Evolutionary conservation across 2,888 invertebrate genomes (phyloP), one percentile per base, ranked within the genome.

Genomic region (Andrena hattorfiana): DNA sequence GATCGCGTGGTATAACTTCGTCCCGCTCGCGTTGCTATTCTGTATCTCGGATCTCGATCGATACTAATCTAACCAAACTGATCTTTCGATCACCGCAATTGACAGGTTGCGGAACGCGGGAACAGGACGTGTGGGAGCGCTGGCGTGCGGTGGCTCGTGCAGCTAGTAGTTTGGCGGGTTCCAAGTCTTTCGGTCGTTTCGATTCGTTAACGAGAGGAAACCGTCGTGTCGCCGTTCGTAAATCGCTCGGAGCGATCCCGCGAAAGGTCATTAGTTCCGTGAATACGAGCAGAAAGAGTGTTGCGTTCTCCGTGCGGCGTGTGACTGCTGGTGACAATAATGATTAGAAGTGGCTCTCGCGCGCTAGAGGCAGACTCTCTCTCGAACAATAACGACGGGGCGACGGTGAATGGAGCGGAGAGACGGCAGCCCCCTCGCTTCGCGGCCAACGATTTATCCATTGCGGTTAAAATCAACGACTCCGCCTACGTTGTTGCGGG

Each of bases 401-500:
- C 74, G 68, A 23, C 69, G 10, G 54, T 20, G 81, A 48, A 81
- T 70, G 67, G 68, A 71, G 49, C 59, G 66, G 75, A 62, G 28
- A 54, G 59, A n/a, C 26, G 23, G 56, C 56, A 56, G 23, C 13
- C 42, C 35, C 26, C 69, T 49, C 56, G 35, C 49, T 32, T 26
- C 35, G 16, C 26, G 49, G 67, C 28, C 51, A 28, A 64, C 71
- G 80, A 80, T 80, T 85, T 83, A 80, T 80, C 85, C 85, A 79
- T 74, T 77, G 85, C 80, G 85, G 85, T 85, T 83, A 77, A 85
- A 85, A 85, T 77, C 83, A 75, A 56, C 56, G 56, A 80, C 71
- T 73, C 85, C 82, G 73, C 85, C 83, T 71, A 72, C 42, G 73
- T 78, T 75, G 62, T 83, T 62, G 72, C 77, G 72, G 77, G 82